These are phyloP conservation scores for Ceratina australensis DNA, from an alignment of 1,140 invertebrate genomes.

Conservation along the genomic window DNA sequence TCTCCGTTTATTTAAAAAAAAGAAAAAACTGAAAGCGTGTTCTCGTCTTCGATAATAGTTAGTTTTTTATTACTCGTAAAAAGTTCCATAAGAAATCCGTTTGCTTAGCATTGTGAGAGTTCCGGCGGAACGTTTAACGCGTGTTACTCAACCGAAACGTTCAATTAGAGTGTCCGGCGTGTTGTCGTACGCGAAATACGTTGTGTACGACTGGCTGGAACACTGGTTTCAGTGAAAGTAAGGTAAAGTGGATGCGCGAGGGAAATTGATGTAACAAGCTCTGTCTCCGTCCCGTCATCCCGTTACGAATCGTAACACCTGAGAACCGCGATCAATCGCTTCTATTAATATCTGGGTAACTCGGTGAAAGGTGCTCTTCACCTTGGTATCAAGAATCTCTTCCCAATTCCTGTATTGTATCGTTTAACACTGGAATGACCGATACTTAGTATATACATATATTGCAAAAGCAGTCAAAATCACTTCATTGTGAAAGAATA, in stretches of 20 bases:
- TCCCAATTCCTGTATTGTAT: not conserved
- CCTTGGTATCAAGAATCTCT: too few species aligned
- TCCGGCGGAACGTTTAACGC: not conserved
- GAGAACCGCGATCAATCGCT: not conserved
- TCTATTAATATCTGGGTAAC: conserved; percentile 11
- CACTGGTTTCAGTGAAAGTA: conserved; percentile 61
- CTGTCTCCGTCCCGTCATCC: conserved; percentile 52
- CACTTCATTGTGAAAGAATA: too few species aligned
- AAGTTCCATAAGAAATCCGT: not conserved
- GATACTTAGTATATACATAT: too few species aligned
- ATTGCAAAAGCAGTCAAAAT: too few species aligned
- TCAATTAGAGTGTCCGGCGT: conserved; percentile 3
- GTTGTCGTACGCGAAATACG: not conserved
- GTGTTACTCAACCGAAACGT: not conserved
- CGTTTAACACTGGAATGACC: not conserved
- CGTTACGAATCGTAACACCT: conserved; percentile 53
- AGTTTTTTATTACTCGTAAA: not conserved
- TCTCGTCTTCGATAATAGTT: not conserved
- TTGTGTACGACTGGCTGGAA: conserved; percentile 1
- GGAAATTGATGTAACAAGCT: conserved; percentile 65
- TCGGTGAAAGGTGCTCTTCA: conserved; percentile 26
- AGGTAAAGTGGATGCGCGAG: conserved; percentile 26
- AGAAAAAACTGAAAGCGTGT: too few species aligned
- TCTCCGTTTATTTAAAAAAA: too few species aligned
- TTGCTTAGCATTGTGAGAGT: not conserved